Percentiles rank a stretch among this genome's conserved stretches.
These are phyloP conservation scores for Malurus melanocephalus DNA, from an alignment of 2,113 vertebrate species.

Conservation along the genomic window DNA sequence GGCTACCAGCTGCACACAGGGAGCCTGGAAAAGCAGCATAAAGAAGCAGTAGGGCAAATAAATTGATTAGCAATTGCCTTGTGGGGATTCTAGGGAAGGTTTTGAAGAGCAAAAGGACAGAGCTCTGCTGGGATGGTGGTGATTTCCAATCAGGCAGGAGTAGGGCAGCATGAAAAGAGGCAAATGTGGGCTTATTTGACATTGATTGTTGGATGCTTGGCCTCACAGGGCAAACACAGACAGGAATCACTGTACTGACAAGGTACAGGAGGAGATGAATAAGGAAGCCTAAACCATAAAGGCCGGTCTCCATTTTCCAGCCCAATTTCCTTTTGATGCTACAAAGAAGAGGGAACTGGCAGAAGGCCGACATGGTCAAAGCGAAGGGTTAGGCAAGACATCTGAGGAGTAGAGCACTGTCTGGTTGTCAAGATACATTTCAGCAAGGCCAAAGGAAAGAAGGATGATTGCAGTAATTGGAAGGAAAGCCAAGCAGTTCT, in stretches of 20 bases:
- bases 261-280: neutral
- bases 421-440: neutral
- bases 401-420: neutral
- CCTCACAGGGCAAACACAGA: neutral
- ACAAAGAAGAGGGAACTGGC: neutral
- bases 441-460: neutral
- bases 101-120: neutral
- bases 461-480: neutral
- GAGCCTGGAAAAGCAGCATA: neutral
- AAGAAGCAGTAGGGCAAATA: neutral
- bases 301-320: neutral
- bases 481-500: neutral
- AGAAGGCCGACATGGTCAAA: accelerated
- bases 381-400: neutral
- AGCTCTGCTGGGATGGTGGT: neutral
- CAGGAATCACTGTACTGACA: neutral
- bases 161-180: neutral
- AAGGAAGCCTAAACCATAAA: neutral
- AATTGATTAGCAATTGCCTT: neutral
- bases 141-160: neutral
- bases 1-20: neutral
- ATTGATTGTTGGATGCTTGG: neutral
- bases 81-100: neutral
- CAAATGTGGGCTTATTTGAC: neutral
- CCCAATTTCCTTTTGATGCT: neutral